These are phyloP conservation scores for Athrips mouffetella DNA, from an alignment of 2,888 invertebrate genomes.

Conservation along the genomic window DNA sequence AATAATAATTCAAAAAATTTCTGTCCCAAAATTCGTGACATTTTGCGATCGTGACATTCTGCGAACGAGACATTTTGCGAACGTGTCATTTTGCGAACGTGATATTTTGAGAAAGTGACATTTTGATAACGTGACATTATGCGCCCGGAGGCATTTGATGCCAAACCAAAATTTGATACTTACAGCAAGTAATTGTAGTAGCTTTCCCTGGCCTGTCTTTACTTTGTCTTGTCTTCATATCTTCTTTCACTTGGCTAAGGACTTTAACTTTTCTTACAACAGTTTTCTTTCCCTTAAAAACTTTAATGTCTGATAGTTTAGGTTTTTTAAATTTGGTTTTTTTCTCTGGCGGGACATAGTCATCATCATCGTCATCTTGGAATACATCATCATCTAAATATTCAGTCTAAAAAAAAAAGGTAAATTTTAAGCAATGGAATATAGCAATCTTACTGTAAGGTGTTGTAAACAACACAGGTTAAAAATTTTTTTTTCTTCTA, in stretches of 20 bases:
- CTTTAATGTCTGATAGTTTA: constrained; percentile 61
- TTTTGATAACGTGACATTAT: too few relatives aligned
- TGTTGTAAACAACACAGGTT: too few relatives aligned
- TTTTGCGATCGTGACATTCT: too few relatives aligned
- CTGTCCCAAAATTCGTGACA: too few relatives aligned
- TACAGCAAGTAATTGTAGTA: constrained; percentile 72
- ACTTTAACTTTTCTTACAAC: constrained; percentile 61
- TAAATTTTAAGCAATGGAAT: neutral
- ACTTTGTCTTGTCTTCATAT: constrained; percentile 29
- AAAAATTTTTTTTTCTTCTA: neutral
- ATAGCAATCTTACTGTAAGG: too few relatives aligned
- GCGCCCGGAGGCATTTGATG: too few relatives aligned
- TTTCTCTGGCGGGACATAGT: constrained; percentile 57
- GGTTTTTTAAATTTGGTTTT: constrained; percentile 57
- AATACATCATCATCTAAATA: constrained; percentile 60
- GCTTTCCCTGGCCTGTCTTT: constrained; percentile 44
- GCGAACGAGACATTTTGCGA: too few relatives aligned
- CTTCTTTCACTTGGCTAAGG: constrained; percentile 46
- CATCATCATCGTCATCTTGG: constrained; percentile 65
- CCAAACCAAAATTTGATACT: constrained; percentile 40
- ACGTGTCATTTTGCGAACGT: too few relatives aligned
- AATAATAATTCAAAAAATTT: too few relatives aligned
- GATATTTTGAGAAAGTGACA: too few relatives aligned
- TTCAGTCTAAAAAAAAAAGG: constrained; percentile 45
- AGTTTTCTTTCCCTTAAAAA: constrained; percentile 58